Percentiles rank a stretch among this genome's conserved stretches.
These are phyloP conservation scores for Lithophane semibrunnea DNA, from an alignment of 2,888 invertebrate genomes.

Conservation along the genomic window DNA sequence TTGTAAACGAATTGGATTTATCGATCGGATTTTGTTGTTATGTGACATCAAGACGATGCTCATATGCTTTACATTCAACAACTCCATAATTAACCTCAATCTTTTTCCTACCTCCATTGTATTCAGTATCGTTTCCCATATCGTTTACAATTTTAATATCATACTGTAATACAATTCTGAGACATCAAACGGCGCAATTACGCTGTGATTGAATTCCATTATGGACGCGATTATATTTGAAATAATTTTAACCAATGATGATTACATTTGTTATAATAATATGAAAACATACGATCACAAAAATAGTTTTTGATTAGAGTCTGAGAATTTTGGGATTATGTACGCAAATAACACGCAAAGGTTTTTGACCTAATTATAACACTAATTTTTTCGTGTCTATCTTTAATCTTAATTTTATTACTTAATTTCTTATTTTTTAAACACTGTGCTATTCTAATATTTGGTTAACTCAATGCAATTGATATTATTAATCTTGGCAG, in stretches of 20 bases:
- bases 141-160: constrained; percentile 57
- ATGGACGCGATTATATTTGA: constrained; percentile 59
- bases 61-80: not conserved
- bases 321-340: constrained; percentile 15
- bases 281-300: constrained; percentile 51
- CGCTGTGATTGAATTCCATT: constrained; percentile 62
- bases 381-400: not conserved
- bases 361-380: constrained; percentile 28
- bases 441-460: constrained; percentile 3
- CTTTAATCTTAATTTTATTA: not conserved
- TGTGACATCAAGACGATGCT: not conserved
- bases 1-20: constrained; percentile 23
- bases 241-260: constrained; percentile 58
- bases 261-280: constrained; percentile 57
- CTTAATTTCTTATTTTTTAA: not conserved
- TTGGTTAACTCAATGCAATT: constrained; percentile 6
- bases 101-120: constrained; percentile 16
- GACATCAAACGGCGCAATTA: constrained; percentile 65
- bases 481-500: constrained; percentile 13
- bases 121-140: constrained; percentile 39
- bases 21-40: constrained; percentile 7
- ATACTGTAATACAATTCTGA: constrained; percentile 54
- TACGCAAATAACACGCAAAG: constrained; percentile 33
- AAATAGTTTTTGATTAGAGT: constrained; percentile 39
- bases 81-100: constrained; percentile 3